Evolutionary conservation across 2,113 vertebrate species (phyloP).

Genomic region (Pampusana beccarii): DNA sequence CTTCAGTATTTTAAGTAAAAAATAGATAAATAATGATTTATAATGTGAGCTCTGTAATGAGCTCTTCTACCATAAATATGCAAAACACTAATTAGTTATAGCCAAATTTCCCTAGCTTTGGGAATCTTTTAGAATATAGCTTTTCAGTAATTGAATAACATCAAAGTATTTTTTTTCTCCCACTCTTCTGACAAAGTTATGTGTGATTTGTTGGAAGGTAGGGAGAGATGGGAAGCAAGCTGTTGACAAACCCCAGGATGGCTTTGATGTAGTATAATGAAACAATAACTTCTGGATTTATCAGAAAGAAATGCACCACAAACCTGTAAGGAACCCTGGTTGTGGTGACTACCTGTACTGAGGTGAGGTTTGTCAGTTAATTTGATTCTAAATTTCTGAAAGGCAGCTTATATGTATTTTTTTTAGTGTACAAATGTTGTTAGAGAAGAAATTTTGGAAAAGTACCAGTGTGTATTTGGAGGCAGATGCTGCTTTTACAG

Average conservation of each 20-base stretch:
- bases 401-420: background rate
- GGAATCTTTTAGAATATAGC: background rate
- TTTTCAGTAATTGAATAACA: conserved; percentile 44
- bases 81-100: conserved; percentile 4
- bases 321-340: background rate
- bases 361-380: background rate
- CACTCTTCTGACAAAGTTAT: background rate
- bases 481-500: background rate
- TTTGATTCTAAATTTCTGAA: background rate
- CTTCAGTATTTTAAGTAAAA: conserved; percentile 13
- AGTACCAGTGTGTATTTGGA: background rate
- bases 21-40: conserved; percentile 33
- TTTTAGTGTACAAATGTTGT: background rate
- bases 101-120: background rate
- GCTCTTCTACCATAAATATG: conserved; percentile 1
- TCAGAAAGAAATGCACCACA: background rate
- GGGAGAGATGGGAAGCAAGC: background rate
- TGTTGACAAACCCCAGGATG: background rate
- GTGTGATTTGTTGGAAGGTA: background rate
- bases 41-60: conserved; percentile 11
- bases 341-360: background rate
- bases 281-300: background rate
- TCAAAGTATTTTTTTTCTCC: conserved; percentile 21
- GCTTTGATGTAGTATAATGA: background rate
- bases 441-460: background rate